phyloP scores from a whole-genome alignment of 2,797 vertebrate species.

The Chelon labrosus region DNA sequence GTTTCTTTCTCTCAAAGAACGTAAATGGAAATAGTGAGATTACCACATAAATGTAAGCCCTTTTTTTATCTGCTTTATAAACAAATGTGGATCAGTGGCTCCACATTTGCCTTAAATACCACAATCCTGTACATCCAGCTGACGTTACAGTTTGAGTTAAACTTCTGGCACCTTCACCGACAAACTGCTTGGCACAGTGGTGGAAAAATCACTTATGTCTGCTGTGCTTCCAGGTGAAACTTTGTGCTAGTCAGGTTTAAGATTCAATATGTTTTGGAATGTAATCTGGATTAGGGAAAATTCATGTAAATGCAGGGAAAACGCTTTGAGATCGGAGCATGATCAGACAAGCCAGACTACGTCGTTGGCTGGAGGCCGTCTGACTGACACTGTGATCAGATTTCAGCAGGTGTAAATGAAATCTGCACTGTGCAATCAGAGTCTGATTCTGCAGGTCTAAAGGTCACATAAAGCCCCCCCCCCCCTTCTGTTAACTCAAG shows the following conservation, averaged over 20 bases:
- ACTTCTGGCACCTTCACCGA: too few relatives aligned
- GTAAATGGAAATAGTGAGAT: not conserved
- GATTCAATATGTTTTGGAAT: not conserved
- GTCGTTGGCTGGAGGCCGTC: not conserved
- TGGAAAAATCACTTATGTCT: too few relatives aligned
- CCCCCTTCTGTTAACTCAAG: not conserved
- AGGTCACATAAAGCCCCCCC: not conserved
- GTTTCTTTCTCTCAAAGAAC: conserved; percentile 5
- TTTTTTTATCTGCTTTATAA: not conserved
- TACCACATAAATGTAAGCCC: not conserved
- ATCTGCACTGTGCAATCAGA: not conserved
- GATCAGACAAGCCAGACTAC: not conserved
- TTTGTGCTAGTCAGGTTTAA: not conserved
- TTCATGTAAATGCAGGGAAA: not conserved
- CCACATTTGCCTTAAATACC: too few relatives aligned
- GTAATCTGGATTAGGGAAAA: not conserved
- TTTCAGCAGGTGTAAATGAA: not conserved
- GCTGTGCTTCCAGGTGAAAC: too few relatives aligned
- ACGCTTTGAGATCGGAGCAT: not conserved
- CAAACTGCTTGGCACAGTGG: too few relatives aligned
- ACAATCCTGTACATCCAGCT: too few relatives aligned
- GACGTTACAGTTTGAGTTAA: too few relatives aligned
- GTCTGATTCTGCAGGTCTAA: not conserved
- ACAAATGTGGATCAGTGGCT: too few relatives aligned
- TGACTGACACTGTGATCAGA: not conserved